phyloP scores from a whole-genome alignment of 2,113 vertebrate genomes.

The Okapia johnstoni region DNA sequence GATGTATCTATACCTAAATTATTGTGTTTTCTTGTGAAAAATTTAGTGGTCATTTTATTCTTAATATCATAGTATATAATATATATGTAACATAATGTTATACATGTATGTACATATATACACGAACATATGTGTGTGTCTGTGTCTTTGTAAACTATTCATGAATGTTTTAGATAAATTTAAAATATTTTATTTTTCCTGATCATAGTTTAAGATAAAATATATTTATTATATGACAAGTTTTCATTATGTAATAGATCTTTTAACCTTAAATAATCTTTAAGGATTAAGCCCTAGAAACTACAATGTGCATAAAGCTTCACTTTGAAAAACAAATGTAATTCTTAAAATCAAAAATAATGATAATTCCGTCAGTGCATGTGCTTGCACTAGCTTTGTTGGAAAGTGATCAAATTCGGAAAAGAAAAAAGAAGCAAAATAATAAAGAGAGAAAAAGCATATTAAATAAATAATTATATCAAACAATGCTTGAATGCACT shows the following conservation, averaged over 20 bases:
- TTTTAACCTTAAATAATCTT: not conserved
- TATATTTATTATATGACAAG: not conserved
- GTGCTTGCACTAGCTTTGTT: not conserved
- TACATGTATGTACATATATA: not conserved
- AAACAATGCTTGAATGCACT: not conserved
- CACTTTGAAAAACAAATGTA: not conserved
- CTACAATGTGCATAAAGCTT: rapidly evolving
- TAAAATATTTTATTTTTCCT: not conserved
- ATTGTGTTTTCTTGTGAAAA: not conserved
- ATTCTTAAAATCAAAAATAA: not conserved
- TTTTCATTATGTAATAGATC: not conserved
- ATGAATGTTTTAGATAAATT: not conserved
- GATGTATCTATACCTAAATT: not conserved
- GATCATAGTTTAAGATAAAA: not conserved
- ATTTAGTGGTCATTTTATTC: not conserved
- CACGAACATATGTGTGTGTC: not conserved
- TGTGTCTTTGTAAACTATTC: not conserved
- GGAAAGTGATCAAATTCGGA: not conserved
- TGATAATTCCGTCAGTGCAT: not conserved
- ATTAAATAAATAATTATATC: not conserved
- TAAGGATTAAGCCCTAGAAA: not conserved
- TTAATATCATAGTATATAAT: not conserved
- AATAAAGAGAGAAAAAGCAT: not conserved
- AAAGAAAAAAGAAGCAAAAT: not conserved
- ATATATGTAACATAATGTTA: not conserved